These are phyloP conservation scores for Sinopyrophorus schimmeli DNA, from an alignment of 2,888 invertebrate genomes.

Conservation along the genomic window DNA sequence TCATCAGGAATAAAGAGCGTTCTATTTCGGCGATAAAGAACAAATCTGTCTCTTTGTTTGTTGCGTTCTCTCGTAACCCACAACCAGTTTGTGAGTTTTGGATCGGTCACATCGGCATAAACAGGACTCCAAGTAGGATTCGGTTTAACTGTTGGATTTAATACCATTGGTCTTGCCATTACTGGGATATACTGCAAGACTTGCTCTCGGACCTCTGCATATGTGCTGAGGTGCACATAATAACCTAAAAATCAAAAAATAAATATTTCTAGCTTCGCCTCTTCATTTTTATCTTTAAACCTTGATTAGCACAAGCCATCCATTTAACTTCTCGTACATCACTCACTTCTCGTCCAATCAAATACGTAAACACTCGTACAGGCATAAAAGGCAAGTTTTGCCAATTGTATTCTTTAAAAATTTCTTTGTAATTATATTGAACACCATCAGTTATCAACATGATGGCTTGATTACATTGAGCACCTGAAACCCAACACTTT, in stretches of 20 bases:
- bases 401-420: constrained; percentile 92
- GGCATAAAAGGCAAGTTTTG: constrained; percentile 72
- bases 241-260: constrained; percentile 64
- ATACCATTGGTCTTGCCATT: constrained; percentile 92
- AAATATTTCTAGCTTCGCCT: too few relatives aligned
- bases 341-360: constrained; percentile 81
- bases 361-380: constrained; percentile 95
- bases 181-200: constrained; percentile 95
- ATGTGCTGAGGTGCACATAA: constrained; percentile 93
- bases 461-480: constrained; percentile 87
- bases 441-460: constrained; percentile 99
- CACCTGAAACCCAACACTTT: constrained; percentile 49
- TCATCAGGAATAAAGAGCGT: constrained; percentile 64
- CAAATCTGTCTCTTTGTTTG: constrained; percentile 75
- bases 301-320: constrained; percentile 98
- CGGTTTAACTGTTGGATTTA: constrained; percentile 80
- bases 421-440: constrained; percentile 89
- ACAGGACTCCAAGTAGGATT: constrained; percentile 94
- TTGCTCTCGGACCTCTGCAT: constrained; percentile 97
- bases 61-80: constrained; percentile 85
- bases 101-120: constrained; percentile 90
- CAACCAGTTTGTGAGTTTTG: constrained; percentile 86
- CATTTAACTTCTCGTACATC: constrained; percentile 93
- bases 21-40: constrained; percentile 66
- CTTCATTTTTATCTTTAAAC: too few relatives aligned